Evolutionary conservation across 2,797 vertebrate species (phyloP).

Genomic region (Gadopsis bispinosus): DNA sequence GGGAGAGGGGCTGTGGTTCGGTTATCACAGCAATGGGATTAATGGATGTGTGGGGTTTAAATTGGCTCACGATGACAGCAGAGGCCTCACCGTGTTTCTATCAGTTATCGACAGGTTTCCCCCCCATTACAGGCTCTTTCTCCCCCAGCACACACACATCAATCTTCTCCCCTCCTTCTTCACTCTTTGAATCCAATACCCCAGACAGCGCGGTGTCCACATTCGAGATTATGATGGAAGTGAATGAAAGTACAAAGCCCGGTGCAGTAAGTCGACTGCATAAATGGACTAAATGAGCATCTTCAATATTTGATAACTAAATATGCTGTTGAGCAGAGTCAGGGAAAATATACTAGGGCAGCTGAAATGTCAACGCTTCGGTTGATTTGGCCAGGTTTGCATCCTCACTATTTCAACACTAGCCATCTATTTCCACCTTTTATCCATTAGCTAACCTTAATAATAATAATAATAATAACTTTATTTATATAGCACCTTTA

Average conservation of each 20-base stretch:
- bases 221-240: slow-evolving; percentile 66
- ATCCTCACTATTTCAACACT: no score
- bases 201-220: slow-evolving; percentile 72
- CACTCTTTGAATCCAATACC: slow-evolving; percentile 66
- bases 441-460: no score
- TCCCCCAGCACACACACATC: slow-evolving; percentile 30
- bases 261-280: slow-evolving; percentile 48
- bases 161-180: slow-evolving; percentile 29
- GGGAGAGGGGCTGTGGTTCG: slow-evolving; percentile 44
- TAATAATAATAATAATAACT: no score
- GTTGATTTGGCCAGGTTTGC: no score
- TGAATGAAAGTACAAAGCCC: slow-evolving; percentile 43
- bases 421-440: no score
- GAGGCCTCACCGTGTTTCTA: slow-evolving; percentile 67
- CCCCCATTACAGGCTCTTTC: slow-evolving; percentile 59
- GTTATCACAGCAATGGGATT: slow-evolving; percentile 73
- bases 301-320: slow-evolving; percentile 62
- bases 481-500: no score
- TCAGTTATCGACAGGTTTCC: slow-evolving; percentile 70
- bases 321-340: slow-evolving; percentile 16
- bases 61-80: slow-evolving; percentile 70
- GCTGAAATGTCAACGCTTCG: no score
- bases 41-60: slow-evolving; percentile 73
- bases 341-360: background rate
- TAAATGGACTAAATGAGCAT: slow-evolving; percentile 58